Evolutionary conservation across 2,113 vertebrate genomes (phyloP).

Genomic region (Myotis brandtii): DNA sequence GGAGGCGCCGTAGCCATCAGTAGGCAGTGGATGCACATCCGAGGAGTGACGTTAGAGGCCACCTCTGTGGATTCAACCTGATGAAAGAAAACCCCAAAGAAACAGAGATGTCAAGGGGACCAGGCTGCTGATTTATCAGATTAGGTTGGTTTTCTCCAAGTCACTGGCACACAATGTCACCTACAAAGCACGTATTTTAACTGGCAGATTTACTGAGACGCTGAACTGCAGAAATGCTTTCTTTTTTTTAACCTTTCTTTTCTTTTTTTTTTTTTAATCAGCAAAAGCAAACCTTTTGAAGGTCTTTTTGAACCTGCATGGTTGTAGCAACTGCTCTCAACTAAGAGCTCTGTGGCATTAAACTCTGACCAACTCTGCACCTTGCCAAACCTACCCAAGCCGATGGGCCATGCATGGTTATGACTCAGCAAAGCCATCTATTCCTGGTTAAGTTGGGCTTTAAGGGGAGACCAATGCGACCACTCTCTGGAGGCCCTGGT

Average conservation of each 20-base stretch:
- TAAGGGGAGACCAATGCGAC: neutral
- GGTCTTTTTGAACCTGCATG: neutral
- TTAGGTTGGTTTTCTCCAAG: neutral
- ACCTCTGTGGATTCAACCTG: neutral
- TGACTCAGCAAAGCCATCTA: neutral
- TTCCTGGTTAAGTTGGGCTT: neutral
- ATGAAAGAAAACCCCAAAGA: neutral
- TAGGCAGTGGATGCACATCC: fast-evolving
- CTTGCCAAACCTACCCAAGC: too few species aligned
- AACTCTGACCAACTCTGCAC: neutral
- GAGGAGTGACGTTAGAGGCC: neutral
- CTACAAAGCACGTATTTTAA: neutral
- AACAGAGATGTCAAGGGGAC: neutral
- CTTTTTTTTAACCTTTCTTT: slow-evolving; percentile 5
- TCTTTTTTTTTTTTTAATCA: neutral
- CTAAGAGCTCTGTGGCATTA: neutral
- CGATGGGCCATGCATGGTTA: neutral
- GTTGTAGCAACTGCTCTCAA: neutral
- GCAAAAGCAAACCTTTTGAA: neutral
- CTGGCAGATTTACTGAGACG: slow-evolving; percentile 52
- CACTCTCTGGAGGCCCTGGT: neutral
- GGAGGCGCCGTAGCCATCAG: neutral
- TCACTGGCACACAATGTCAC: neutral
- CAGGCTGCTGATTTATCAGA: neutral
- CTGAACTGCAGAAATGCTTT: slow-evolving; percentile 20